phyloP scores from a whole-genome alignment of 2,888 invertebrate species.

The Diarsia brunnea region DNA sequence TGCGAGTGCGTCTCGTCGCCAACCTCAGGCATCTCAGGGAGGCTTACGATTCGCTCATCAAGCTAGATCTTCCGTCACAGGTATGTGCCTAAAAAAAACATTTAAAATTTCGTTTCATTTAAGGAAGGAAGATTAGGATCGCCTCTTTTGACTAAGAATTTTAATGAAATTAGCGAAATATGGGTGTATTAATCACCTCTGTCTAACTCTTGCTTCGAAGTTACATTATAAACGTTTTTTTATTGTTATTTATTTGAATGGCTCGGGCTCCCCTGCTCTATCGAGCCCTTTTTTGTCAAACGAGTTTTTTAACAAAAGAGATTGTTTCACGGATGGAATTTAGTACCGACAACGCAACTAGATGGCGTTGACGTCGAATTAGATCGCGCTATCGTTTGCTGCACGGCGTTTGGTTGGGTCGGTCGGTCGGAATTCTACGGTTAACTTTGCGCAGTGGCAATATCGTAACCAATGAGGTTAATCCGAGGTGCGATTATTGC shows the following conservation, averaged over 20 bases:
- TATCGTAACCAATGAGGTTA: slow-evolving; percentile 18
- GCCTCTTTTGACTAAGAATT: background rate
- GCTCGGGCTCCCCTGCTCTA: background rate
- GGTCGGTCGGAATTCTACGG: background rate
- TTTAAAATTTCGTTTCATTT: no score
- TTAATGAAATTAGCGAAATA: background rate
- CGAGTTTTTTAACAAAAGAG: background rate
- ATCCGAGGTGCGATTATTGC: slow-evolving; percentile 87
- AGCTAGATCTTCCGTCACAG: slow-evolving; percentile 96
- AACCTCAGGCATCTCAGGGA: slow-evolving; percentile 94
- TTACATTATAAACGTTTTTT: background rate
- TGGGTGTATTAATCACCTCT: background rate
- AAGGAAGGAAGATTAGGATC: no score
- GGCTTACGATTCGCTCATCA: slow-evolving; percentile 95
- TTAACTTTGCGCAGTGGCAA: slow-evolving; percentile 15
- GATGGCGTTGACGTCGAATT: slow-evolving; percentile 45
- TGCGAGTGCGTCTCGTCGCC: slow-evolving; percentile 89
- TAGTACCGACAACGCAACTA: slow-evolving; percentile 17
- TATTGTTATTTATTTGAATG: background rate
- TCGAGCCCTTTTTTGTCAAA: background rate
- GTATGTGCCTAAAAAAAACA: slow-evolving; percentile 70
- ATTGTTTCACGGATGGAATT: background rate
- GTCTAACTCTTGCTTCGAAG: background rate
- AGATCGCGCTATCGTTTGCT: slow-evolving; percentile 41
- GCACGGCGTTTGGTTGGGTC: slow-evolving; percentile 32